Evolutionary conservation across 2,888 invertebrate species (phyloP), one percentile per base, ranked within the genome.

Genomic region (Allophyes oxyacanthae): DNA sequence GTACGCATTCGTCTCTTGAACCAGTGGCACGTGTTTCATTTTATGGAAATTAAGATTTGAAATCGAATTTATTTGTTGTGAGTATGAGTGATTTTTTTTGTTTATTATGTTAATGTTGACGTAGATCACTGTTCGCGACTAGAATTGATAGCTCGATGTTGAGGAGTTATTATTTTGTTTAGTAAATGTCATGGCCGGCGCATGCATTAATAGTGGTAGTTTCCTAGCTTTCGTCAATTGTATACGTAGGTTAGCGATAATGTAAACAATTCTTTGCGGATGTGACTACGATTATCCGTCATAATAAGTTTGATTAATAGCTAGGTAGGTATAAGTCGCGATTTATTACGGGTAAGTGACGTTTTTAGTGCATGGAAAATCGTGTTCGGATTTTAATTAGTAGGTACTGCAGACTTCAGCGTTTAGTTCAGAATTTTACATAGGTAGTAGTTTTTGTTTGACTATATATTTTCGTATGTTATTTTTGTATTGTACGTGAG

Each of bases 1-100:
- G 78, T 79, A 49, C 54, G 64, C 68, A 26, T 40, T 68, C 62
- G 69, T 60, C 67, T 61, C 64, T 56, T 55, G 49, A 42, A 45
- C 25, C 36, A 41, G 62, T 13, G 50, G 40, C 51, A 75, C 76
- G 76, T 49, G 52, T 53, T 7, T 6, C 10, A 40, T 30, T 62
- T 41, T 25, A 62, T n/a, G 13, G 36, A 37, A 51, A 34, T 42
- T 15, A 40, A 34, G 45, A 53, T 45, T 55, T 57, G 42, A 64
- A 62, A 42, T 55, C 52, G 44, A 46, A 51, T 49, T 28, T 36
- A 32, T 68, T 57, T 26, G 11, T 44, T 58, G 73, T 73, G 53
- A 75, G 73, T 73, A 46, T 45, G 33, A 52, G 14, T 49, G 38
- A 50, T 20, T 46, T 49, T 14, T n/a, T 37, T 71, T 64, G 33